Percentiles rank a stretch among this genome's conserved stretches.
Evolutionary conservation across 92 coral and sea anemone species (phyloP).

Genomic region (Palythoa grandis): DNA sequence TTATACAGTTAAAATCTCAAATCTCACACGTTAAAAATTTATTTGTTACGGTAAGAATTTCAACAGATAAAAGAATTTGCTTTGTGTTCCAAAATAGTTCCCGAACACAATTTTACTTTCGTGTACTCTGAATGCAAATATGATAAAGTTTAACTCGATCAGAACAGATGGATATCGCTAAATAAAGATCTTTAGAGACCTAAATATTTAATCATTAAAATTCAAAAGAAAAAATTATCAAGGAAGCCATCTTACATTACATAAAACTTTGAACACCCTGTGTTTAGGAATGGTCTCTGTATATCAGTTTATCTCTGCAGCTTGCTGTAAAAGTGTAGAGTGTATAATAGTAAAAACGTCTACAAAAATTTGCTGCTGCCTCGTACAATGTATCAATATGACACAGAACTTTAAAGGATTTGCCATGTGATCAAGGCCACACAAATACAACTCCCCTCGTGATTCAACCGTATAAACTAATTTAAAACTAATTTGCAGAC

Average conservation of each 20-base stretch:
- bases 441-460: conserved; percentile 8
- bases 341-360: conserved; percentile 43
- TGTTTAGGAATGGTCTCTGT: background rate
- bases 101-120: background rate
- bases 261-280: conserved; percentile 1
- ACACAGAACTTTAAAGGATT: conserved; percentile 38
- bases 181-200: background rate
- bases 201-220: conserved; percentile 10
- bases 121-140: background rate
- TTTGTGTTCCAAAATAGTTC: too few species aligned
- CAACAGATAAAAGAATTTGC: too few species aligned
- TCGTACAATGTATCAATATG: conserved; percentile 24
- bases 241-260: conserved; percentile 12
- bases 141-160: background rate
- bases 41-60: too few species aligned
- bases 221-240: conserved; percentile 13
- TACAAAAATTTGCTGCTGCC: conserved; percentile 55
- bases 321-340: conserved; percentile 32
- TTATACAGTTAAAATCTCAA: too few species aligned
- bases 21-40: too few species aligned
- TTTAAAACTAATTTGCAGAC: conserved; percentile 43
- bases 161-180: conserved; percentile 38
- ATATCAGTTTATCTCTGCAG: conserved; percentile 32
- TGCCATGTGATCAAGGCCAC: conserved; percentile 33
- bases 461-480: conserved; percentile 37